phyloP scores from a whole-genome alignment of 2,113 vertebrate genomes.

The Muscicapa adusta region DNA sequence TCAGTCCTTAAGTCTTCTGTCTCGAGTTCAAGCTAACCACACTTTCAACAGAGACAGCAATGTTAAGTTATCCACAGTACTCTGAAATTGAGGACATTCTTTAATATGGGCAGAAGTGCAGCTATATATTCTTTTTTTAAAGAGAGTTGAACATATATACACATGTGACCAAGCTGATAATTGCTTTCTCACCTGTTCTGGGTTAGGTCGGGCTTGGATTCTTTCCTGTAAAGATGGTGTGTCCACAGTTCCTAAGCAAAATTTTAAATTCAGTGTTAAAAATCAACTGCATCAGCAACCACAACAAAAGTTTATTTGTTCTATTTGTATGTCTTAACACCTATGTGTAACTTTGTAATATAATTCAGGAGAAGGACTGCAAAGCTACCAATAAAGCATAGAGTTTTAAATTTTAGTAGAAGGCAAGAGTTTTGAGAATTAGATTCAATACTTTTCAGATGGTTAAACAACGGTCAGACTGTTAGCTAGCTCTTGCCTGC shows the following conservation, averaged over 20 bases:
- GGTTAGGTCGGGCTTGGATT: conserved; percentile 85
- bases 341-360: background rate
- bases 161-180: background rate
- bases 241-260: conserved; percentile 85
- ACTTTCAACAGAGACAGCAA: background rate
- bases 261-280: background rate
- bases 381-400: background rate
- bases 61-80: background rate
- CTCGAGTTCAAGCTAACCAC: background rate
- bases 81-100: background rate
- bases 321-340: background rate
- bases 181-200: conserved; percentile 81
- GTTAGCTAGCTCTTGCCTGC: background rate
- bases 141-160: background rate
- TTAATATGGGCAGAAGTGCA: background rate
- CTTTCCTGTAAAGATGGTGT: conserved; percentile 88
- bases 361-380: background rate
- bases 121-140: background rate
- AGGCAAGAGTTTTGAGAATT: background rate
- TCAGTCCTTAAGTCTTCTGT: background rate
- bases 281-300: background rate
- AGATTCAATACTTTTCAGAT: background rate
- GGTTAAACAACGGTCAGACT: background rate
- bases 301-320: background rate
- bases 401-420: background rate